Conservation (phyloP, 2,888 invertebrate genomes). For the Nomada fabriciana region DNA sequence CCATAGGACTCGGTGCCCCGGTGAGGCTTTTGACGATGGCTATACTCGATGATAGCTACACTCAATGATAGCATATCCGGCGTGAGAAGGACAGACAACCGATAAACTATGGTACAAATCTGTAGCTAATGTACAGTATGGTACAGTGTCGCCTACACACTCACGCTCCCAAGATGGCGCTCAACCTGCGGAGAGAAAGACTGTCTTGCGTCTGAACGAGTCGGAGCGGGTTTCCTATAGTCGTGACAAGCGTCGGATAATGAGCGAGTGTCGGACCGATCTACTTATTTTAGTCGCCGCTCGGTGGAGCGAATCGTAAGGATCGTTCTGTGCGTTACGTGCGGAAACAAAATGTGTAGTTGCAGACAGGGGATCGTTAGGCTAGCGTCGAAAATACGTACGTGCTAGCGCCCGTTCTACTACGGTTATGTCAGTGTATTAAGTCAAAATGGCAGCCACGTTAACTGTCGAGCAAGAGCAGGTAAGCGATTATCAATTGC, state of each 20-base stretch:
- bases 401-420: constrained; percentile 41
- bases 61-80: constrained; percentile 63
- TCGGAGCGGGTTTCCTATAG: constrained; percentile 32
- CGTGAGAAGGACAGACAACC: constrained; percentile 51
- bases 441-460: constrained; percentile 88
- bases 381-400: constrained; percentile 45
- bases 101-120: constrained; percentile 54
- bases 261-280: constrained; percentile 54
- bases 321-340: constrained; percentile 33
- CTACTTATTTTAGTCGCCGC: constrained; percentile 26
- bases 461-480: constrained; percentile 92
- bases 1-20: neutral
- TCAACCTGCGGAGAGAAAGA: constrained; percentile 61
- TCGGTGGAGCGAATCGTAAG: constrained; percentile 11
- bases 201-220: constrained; percentile 58
- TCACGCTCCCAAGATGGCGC: constrained; percentile 65
- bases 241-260: constrained; percentile 47
- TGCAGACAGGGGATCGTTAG: constrained; percentile 35
- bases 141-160: constrained; percentile 51
- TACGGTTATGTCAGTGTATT: constrained; percentile 66
- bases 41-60: constrained; percentile 31
- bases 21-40: constrained; percentile 43
- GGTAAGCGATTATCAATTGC: constrained; percentile 86
- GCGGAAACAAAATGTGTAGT: constrained; percentile 48
- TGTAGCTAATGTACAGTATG: constrained; percentile 37